These are phyloP conservation scores for Homarus gammarus DNA, from an alignment of 2,888 invertebrate genomes.

Conservation along the genomic window DNA sequence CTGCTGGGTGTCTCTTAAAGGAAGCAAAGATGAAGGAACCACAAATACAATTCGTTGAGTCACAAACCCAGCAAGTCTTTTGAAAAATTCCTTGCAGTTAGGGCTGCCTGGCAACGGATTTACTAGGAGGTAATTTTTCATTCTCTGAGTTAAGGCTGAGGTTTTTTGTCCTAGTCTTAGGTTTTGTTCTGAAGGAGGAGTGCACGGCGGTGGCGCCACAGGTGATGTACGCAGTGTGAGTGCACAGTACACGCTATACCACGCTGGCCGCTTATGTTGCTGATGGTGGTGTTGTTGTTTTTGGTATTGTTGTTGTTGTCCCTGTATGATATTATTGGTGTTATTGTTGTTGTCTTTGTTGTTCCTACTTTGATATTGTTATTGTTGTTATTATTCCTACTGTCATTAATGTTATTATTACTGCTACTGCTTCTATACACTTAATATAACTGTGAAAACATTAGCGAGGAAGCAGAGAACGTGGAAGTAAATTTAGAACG, in stretches of 20 bases:
- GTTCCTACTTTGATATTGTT: background rate
- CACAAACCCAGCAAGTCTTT: no score
- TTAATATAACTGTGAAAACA: background rate
- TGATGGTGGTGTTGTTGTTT: no score
- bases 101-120: background rate
- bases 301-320: no score
- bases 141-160: background rate
- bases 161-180: background rate
- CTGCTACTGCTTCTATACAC: background rate
- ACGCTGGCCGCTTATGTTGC: no score
- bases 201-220: background rate
- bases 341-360: background rate
- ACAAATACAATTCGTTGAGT: no score
- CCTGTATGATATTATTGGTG: no score
- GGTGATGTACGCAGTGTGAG: background rate
- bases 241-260: no score
- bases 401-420: no score
- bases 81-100: no score
- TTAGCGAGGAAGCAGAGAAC: background rate
- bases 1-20: no score
- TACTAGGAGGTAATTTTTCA: background rate
- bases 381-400: no score
- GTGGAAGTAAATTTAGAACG: background rate
- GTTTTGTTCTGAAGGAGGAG: background rate
- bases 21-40: no score